These are phyloP conservation scores for Tetropium fuscum DNA, from an alignment of 2,888 invertebrate species.

Conservation along the genomic window DNA sequence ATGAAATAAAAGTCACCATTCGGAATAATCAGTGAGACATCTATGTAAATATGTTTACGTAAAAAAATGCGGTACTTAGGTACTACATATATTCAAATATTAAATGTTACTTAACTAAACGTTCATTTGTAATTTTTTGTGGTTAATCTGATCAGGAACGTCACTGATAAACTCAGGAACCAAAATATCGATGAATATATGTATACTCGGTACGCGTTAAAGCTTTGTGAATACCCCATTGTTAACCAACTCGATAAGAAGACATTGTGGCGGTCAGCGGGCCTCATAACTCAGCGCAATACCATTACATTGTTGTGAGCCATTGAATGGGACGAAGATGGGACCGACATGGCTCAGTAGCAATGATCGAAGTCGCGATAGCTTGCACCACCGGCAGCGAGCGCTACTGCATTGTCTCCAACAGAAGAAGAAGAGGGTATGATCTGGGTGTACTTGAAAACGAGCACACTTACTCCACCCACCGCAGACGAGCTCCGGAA, in stretches of 20 bases:
- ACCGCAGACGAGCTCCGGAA: constrained; percentile 2
- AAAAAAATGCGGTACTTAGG: too few relatives aligned
- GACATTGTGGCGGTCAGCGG: constrained; percentile 47
- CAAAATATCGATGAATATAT: too few relatives aligned
- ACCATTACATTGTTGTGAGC: constrained; percentile 60
- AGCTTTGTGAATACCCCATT: constrained; percentile 4
- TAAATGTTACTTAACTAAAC: too few relatives aligned
- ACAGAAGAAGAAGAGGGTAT: constrained; percentile 33
- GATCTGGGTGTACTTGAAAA: constrained; percentile 1
- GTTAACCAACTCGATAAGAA: constrained; percentile 40
- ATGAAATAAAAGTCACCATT: too few relatives aligned
- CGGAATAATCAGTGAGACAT: too few relatives aligned
- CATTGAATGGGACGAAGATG: constrained; percentile 59
- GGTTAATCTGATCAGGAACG: too few relatives aligned
- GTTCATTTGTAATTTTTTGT: too few relatives aligned
- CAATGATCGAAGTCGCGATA: constrained; percentile 59
- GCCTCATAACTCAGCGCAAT: constrained; percentile 59
- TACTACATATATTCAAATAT: too few relatives aligned
- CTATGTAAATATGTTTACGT: too few relatives aligned
- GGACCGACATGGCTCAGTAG: constrained; percentile 59
- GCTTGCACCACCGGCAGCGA: constrained; percentile 57
- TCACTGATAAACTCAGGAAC: too few relatives aligned
- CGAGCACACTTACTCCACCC: constrained; percentile 9
- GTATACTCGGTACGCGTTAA: neutral
- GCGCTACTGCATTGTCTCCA: constrained; percentile 46